Evolutionary conservation across 2,888 invertebrate species (phyloP), one percentile per base, ranked within the genome.

Genomic region (Epiblema foenella): DNA sequence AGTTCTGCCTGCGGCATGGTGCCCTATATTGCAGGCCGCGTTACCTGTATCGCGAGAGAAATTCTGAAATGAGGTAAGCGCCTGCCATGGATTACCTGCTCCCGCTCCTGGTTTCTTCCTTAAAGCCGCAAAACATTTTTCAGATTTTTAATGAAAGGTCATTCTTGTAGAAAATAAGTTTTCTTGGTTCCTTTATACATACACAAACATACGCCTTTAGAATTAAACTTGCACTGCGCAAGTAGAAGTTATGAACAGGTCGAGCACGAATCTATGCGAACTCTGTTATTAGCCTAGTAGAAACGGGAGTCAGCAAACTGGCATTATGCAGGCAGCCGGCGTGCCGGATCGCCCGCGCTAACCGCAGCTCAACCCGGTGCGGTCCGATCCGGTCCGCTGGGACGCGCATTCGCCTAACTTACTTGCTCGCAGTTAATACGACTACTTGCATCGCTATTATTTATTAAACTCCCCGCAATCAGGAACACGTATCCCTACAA

Each of bases 251-350:
- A 74, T 75, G 76, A 74, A 79, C 76, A 79, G 78, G 78, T 77
- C 69, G 73, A 78, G 78, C 79, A 80, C 79, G 79, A 85, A 83
- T 82, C 83, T 83, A 76, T 66, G 78, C 79, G 79, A 84, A 83
- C 82, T 85, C 82, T 80, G 84, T 85, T 89, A 89, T 89, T 89
- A 86, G 84, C 87, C 88, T 85, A 85, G 85, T 81, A 80, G 83
- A 83, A 86, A 86, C 84, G 82, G 82, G 79, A 81, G 79, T 80
- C 79, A 73, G 80, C 79, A 80, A 83, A 24, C 80, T 80, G 76
- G 81, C 79, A 78, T 72, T 72, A 82, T 81, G 81, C 80, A 79
- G 79, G 76, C 77, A 72, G 79, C 76, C 77, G 71, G 76, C 77
- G 79, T 71, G 79, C 79, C 77, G 78, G 80, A 77, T 80, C 78